Conservation (phyloP, 2,113 vertebrate genomes). For the Saguinus imperator region DNA sequence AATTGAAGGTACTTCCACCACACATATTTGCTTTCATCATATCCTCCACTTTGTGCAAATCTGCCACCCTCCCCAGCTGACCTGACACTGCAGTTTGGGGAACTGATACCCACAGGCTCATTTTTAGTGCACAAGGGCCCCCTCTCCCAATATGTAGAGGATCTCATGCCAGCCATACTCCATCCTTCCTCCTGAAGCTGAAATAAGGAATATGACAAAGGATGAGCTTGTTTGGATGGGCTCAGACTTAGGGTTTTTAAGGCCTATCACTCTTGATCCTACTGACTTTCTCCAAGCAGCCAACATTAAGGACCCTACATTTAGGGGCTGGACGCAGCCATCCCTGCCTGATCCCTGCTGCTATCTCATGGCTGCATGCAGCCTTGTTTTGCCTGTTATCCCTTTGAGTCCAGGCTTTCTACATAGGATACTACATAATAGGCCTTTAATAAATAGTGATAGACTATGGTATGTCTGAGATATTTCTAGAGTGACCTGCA, state of each 20-base stretch:
- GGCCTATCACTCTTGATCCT: neutral
- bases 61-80: neutral
- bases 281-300: neutral
- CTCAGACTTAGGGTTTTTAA: neutral
- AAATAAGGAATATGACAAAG: neutral
- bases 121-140: neutral
- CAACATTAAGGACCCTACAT: neutral
- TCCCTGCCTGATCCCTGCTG: neutral
- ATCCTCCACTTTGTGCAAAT: neutral
- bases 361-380: neutral
- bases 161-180: neutral
- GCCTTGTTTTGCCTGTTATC: conserved; percentile 1
- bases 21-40: neutral
- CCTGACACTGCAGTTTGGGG: neutral
- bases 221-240: neutral
- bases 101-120: neutral
- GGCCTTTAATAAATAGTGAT: neutral
- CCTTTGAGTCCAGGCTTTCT: neutral
- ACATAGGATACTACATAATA: neutral
- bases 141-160: neutral
- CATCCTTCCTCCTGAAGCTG: neutral
- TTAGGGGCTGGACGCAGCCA: neutral
- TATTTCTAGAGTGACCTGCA: neutral
- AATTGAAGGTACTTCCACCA: neutral
- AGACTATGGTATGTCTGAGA: neutral